Evolutionary conservation across 2,888 invertebrate species (phyloP).

Genomic region (Pyrrhosoma nymphula): DNA sequence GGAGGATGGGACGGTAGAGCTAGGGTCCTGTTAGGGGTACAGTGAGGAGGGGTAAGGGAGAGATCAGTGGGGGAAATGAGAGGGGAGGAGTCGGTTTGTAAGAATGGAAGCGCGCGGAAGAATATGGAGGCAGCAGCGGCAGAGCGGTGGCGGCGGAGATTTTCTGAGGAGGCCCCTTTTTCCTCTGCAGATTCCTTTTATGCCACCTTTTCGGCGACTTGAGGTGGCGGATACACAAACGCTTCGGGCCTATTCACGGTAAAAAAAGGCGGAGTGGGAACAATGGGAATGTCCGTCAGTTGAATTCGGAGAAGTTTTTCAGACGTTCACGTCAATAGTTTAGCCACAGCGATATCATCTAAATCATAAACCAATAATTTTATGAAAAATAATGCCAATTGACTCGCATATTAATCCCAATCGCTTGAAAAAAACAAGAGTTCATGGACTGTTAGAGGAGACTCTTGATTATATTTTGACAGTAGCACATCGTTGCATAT

Average conservation of each 20-base stretch:
- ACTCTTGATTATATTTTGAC: too few relatives aligned
- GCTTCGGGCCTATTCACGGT: background rate
- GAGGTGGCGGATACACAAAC: background rate
- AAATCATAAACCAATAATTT: background rate
- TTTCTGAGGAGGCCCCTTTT: background rate
- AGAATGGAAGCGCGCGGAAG: constrained; percentile 53
- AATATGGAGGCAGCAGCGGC: background rate
- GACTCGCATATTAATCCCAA: too few relatives aligned
- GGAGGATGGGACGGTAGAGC: background rate
- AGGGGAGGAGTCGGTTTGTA: background rate
- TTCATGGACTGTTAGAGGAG: too few relatives aligned
- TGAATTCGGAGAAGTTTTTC: background rate
- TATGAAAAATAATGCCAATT: too few relatives aligned
- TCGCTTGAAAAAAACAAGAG: too few relatives aligned
- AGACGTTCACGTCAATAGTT: background rate
- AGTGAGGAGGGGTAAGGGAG: background rate
- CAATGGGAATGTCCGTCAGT: background rate
- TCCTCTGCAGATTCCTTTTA: background rate
- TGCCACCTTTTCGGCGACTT: background rate
- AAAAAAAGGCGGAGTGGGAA: background rate
- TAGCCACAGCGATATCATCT: background rate
- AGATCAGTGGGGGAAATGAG: background rate
- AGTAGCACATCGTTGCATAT: too few relatives aligned
- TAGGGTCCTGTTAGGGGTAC: background rate
- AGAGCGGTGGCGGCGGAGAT: background rate